A percentile compares a stretch with the other conserved stretches of the same genome.
phyloP scores from a whole-genome alignment of 92 coral and sea anemone species.

The Metridium senile region DNA sequence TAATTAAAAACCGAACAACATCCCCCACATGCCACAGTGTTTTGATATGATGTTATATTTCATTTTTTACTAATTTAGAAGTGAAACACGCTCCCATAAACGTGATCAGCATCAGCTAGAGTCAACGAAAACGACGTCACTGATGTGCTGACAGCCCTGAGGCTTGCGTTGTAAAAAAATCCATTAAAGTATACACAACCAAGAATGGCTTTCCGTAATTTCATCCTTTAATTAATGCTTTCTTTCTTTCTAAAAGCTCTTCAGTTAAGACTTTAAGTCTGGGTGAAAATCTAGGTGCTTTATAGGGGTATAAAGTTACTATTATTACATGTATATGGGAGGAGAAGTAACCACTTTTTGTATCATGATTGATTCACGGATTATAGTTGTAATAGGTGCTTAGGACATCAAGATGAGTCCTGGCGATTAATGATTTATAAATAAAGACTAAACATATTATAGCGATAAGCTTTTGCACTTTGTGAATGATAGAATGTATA shows the following conservation, averaged over 20 bases:
- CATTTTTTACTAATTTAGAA: no score
- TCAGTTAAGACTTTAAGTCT: not conserved
- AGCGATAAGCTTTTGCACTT: not conserved
- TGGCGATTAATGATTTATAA: slow-evolving; percentile 5
- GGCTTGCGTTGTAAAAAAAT: no score
- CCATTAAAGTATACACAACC: no score
- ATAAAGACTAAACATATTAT: not conserved
- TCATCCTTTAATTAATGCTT: not conserved
- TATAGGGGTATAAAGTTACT: not conserved
- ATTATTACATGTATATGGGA: not conserved
- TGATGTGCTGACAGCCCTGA: no score
- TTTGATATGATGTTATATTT: no score
- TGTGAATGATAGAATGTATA: not conserved
- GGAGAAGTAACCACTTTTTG: not conserved
- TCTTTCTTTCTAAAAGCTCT: not conserved
- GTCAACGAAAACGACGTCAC: no score
- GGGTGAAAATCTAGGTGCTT: not conserved
- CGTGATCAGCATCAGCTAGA: no score
- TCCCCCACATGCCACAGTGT: no score
- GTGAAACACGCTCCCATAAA: no score
- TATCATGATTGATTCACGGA: not conserved
- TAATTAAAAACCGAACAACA: no score
- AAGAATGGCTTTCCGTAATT: no score
- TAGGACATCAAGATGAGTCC: not conserved
- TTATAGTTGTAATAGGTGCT: not conserved